Evolutionary conservation across 2,888 invertebrate genomes (phyloP), one percentile per base, ranked within the genome.

Genomic region (Dysmachus trigonus): DNA sequence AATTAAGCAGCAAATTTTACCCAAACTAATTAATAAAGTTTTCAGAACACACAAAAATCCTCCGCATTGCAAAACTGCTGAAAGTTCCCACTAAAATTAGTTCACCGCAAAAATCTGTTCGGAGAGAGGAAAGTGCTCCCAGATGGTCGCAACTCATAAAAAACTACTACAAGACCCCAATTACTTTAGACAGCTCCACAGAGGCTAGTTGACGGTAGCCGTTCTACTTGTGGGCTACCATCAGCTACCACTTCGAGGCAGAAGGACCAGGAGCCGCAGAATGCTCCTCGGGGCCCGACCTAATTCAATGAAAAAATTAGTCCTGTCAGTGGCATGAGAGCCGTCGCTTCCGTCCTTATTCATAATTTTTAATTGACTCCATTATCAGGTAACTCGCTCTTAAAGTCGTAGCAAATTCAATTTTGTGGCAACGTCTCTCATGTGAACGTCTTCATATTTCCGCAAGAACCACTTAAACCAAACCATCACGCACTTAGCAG

Each of bases 361-460:
- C 77, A 51, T 53, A 53, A 81, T 81, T 81, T 81, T 81, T 81
- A 53, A 81, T 81, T 81, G 81, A 53, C 53, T 81, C 81, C 53
- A 81, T 81, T 81, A 81, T 53, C 81, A 81, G 81, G 81, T 81
- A 81, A 81, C 53, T 81, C 33, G 81, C 18, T 81, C 81, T 62
- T 77, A 77, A 62, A 81, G 30, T 53, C 53, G 53, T 47, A 35
- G 33, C 15, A 62, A 81, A 81, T 62, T 81, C 53, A 81, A 81
- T 81, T 81, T 81, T 53, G 81, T 18, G 81, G 81, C 33, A 81
- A 53, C 35, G 53, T 81, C 62, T 62, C 81, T 81, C 81, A 81
- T 53, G 33, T 81, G 81, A 81, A 81, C 81, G 81, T 81, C 81
- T 81, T 81, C 81, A 81, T 81, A 51, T 81, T 81, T 81, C 81